These are phyloP conservation scores for Neuroscelio doddi DNA, from an alignment of 2,888 invertebrate species.

Conservation along the genomic window DNA sequence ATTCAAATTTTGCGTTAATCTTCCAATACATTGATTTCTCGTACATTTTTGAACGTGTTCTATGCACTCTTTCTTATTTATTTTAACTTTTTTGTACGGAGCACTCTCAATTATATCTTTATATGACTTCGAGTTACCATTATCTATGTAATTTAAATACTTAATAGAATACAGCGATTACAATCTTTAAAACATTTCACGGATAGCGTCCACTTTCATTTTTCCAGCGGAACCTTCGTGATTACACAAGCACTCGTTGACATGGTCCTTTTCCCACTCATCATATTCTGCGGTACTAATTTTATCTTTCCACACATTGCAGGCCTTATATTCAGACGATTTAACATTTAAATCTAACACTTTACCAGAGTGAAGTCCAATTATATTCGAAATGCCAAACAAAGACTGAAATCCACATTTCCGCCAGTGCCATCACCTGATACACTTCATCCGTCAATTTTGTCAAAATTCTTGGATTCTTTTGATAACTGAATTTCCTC, in stretches of 20 bases:
- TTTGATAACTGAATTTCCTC: slow-evolving; percentile 10
- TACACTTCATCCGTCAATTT: slow-evolving; percentile 12
- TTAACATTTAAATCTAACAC: slow-evolving; percentile 12
- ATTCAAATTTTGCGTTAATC: no score
- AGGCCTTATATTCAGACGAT: slow-evolving; percentile 7
- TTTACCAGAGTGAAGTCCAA: slow-evolving; percentile 10
- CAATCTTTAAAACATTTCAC: neutral
- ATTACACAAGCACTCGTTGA: no score
- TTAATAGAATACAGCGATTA: neutral
- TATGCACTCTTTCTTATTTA: neutral
- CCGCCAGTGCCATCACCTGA: slow-evolving; percentile 9
- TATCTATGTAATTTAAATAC: neutral
- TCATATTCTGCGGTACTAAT: no score
- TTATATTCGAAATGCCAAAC: slow-evolving; percentile 4
- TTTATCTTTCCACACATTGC: slow-evolving; percentile 7
- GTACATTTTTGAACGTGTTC: no score
- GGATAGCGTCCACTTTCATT: no score
- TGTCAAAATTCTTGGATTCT: slow-evolving; percentile 5
- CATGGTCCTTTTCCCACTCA: no score
- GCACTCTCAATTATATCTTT: neutral
- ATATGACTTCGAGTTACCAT: neutral
- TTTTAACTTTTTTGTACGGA: neutral
- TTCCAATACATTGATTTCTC: no score
- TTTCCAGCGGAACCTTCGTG: no score
- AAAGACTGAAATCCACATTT: slow-evolving; percentile 17